Conservation (phyloP, 2,797 vertebrate genomes). For the Sebastes goodei region DNA sequence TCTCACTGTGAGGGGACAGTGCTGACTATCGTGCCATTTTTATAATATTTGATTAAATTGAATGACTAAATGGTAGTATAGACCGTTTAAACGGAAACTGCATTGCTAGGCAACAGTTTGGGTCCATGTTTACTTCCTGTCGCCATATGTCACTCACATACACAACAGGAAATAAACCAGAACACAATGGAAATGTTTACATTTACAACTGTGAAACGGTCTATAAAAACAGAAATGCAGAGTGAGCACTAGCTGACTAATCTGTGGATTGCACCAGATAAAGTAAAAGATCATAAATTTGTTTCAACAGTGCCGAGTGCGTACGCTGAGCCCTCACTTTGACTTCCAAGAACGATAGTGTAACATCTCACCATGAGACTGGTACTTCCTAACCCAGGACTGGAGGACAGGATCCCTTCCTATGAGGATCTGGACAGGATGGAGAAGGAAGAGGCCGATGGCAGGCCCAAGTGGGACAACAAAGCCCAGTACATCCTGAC, state of each 20-base stretch:
- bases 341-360: background rate
- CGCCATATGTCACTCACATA: too few relatives aligned
- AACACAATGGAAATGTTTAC: background rate
- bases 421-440: slow-evolving; percentile 83
- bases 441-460: slow-evolving; percentile 81
- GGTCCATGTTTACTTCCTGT: background rate
- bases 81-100: too few relatives aligned
- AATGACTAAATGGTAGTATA: background rate
- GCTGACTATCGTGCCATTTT: background rate
- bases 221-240: background rate
- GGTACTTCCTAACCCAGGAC: slow-evolving; percentile 59
- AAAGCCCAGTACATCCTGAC: slow-evolving; percentile 95
- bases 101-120: background rate
- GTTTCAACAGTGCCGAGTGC: background rate
- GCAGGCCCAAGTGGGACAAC: slow-evolving; percentile 94
- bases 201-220: background rate
- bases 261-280: slow-evolving; percentile 12
- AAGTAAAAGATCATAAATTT: slow-evolving; percentile 40
- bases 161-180: background rate
- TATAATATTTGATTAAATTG: background rate
- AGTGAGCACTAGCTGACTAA: background rate
- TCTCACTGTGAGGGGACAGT: background rate
- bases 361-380: slow-evolving; percentile 56
- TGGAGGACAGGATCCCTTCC: slow-evolving; percentile 59
- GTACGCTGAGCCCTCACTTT: background rate